phyloP scores from a whole-genome alignment of 2,113 vertebrate species.

The Taxidea taxus region DNA sequence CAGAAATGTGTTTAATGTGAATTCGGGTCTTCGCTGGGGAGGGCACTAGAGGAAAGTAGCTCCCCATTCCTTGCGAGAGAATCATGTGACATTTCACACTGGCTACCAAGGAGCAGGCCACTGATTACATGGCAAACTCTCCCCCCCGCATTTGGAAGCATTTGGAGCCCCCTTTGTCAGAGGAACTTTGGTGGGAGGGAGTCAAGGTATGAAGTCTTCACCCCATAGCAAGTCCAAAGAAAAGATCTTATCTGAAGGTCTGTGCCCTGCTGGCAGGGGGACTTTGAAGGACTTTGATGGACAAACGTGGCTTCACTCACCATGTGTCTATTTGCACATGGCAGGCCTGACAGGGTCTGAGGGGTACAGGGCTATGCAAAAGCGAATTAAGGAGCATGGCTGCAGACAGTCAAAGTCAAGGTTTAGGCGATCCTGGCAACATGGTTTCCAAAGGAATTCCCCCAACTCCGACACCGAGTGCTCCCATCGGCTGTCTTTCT shows the following conservation, averaged over 20 bases:
- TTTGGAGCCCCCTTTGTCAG: fast-evolving
- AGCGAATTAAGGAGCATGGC: fast-evolving
- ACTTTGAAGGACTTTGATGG: neutral
- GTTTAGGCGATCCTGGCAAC: fast-evolving
- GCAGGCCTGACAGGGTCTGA: neutral
- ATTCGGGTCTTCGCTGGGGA: neutral
- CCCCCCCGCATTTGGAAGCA: fast-evolving
- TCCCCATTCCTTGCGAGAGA: neutral
- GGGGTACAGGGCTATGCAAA: neutral
- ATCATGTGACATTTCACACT: neutral
- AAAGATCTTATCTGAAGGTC: neutral
- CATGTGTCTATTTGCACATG: fast-evolving
- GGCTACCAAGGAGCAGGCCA: neutral
- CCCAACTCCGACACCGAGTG: fast-evolving
- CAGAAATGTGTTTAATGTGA: neutral
- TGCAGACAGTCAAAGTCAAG: neutral
- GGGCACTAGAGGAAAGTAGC: neutral
- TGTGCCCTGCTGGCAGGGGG: neutral
- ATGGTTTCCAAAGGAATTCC: neutral
- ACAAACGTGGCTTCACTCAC: fast-evolving
- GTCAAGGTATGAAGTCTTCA: too few species aligned
- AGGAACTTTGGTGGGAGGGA: neutral
- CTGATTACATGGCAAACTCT: neutral
- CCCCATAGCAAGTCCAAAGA: neutral
- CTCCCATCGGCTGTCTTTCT: fast-evolving